Evolutionary conservation across 2,797 vertebrate species (phyloP), one percentile per base, ranked within the genome.

Genomic region (Okamejei kenojei): DNA sequence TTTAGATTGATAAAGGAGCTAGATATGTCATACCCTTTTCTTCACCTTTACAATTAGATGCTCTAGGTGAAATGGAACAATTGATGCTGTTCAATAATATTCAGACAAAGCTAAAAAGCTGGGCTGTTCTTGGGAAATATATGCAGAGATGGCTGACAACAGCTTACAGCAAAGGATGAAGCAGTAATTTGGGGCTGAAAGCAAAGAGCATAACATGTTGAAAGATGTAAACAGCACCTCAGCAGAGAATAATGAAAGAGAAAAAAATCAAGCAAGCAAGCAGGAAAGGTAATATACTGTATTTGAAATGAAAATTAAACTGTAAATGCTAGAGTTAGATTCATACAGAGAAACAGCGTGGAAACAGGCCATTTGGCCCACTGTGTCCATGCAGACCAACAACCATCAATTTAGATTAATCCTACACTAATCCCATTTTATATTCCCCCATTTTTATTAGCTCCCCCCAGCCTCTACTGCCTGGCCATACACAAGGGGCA

Each of bases 1-100:
- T 88, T 65, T n/a, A 65, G 84, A 88, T 65, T 88, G 84, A 88
- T 32, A 88, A 88, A 65, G 61, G 84, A 88, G 61, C 65, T 32
- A 88, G 61, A 65, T 63, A 88, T 32, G 29, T 65, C 58, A 88
- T 65, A 88, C 65, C 61, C 32, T 65, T 88, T 32, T 19, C 84
- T 65, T 65, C n/a, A 88, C 84, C 61, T 88, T 88, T 32, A 19
- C 84, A 88, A 65, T 88, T 65, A 65, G 15, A 19, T 88, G 7
- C 61, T 65, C 13, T 35, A 17, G 84, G n/a, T 65, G 84, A 7
- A 88, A 88, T 35, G 58, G 63, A 88, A 65, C 29, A 65, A n/a
- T 86, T 86, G 84, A 88, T 88, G 82, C 29, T 63, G 84, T 35
- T 88, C 13, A 5, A 19, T 88, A 65, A 32, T 88, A n/a, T 1